phyloP scores from a whole-genome alignment of 2,888 invertebrate species.

The Cylloceria caligata region DNA sequence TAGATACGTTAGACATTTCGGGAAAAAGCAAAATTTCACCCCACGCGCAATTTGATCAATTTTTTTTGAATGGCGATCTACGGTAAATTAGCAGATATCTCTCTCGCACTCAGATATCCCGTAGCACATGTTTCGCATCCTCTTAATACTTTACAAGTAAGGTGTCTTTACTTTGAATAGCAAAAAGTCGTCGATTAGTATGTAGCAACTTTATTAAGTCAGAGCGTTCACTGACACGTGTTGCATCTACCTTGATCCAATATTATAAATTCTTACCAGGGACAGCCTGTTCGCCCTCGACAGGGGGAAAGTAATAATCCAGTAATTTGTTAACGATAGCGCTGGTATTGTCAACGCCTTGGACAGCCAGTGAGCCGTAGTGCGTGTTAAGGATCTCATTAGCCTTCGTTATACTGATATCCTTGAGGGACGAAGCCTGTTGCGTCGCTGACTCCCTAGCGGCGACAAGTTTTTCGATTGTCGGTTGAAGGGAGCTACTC shows the following conservation, averaged over 20 bases:
- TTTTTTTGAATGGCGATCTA: no score
- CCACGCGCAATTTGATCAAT: no score
- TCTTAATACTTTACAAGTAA: no score
- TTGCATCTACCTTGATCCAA: not conserved
- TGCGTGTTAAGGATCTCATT: conserved; percentile 90
- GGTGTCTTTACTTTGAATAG: not conserved
- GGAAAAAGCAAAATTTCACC: no score
- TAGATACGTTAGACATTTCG: no score
- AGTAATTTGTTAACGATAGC: conserved; percentile 90
- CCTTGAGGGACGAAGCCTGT: conserved; percentile 89
- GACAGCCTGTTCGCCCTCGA: conserved; percentile 85
- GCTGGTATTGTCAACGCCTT: conserved; percentile 89
- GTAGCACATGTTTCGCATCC: no score
- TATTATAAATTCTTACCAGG: conserved; percentile 81
- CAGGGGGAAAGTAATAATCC: conserved; percentile 90
- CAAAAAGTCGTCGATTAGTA: not conserved
- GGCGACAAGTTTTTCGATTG: conserved; percentile 83
- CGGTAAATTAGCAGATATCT: no score
- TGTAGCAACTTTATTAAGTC: not conserved
- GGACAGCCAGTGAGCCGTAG: conserved; percentile 89
- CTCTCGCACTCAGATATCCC: no score
- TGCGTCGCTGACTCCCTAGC: conserved; percentile 87
- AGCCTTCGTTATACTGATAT: conserved; percentile 90
- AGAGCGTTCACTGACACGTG: not conserved
- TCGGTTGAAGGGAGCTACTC: conserved; percentile 81